Conservation (phyloP, 2,113 vertebrate species). For the Setophaga petechia region DNA sequence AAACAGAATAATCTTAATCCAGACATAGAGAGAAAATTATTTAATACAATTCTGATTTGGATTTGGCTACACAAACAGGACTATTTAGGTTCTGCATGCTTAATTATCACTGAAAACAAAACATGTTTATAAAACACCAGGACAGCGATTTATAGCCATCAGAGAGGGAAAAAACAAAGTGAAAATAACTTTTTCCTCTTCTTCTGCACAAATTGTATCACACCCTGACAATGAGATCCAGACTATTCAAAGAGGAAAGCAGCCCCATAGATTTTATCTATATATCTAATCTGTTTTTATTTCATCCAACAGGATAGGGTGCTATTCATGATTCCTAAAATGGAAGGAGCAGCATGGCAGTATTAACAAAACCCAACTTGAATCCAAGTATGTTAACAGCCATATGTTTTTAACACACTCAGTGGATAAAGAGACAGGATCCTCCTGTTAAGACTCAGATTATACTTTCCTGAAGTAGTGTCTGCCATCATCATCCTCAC, state of each 20-base stretch:
- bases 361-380: not conserved
- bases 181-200: not conserved
- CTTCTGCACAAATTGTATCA: not conserved
- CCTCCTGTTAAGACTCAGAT: not conserved
- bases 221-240: not conserved
- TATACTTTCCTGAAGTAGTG: not conserved
- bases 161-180: not conserved
- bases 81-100: not conserved
- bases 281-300: not conserved
- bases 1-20: not conserved
- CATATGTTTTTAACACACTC: not conserved
- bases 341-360: not conserved
- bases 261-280: not conserved
- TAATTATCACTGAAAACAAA: not conserved
- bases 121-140: not conserved
- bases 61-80: not conserved
- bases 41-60: not conserved
- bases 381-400: not conserved
- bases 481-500: not conserved
- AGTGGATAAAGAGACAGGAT: not conserved
- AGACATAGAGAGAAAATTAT: not conserved
- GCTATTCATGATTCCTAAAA: not conserved
- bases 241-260: not conserved
- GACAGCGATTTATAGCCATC: not conserved
- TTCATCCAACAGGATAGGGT: not conserved